These are phyloP conservation scores for Apogon hyalosoma DNA, from an alignment of 2,797 vertebrate species.

Conservation along the genomic window DNA sequence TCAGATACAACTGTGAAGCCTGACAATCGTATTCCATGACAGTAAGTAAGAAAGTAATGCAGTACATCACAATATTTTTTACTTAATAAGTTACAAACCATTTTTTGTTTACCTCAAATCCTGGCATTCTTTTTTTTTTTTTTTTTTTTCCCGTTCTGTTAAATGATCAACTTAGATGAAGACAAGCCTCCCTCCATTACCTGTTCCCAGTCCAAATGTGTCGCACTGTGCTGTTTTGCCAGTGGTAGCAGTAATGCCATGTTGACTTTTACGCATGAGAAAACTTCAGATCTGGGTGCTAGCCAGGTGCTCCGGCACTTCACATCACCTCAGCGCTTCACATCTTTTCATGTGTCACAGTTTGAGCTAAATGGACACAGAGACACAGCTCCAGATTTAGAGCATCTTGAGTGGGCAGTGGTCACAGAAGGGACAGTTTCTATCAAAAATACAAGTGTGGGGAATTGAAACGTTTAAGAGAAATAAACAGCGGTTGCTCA, in stretches of 20 bases:
- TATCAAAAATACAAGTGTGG: slow-evolving; percentile 12
- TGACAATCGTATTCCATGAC: neutral
- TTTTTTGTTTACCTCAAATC: neutral
- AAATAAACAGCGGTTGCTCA: neutral
- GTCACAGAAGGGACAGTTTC: neutral
- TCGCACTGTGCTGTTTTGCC: slow-evolving; percentile 45
- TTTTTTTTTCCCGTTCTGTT: neutral
- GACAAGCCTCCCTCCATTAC: slow-evolving; percentile 33
- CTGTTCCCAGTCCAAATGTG: slow-evolving; percentile 31
- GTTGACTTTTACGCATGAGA: slow-evolving; percentile 71
- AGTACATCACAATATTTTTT: no score
- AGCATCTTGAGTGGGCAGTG: slow-evolving; percentile 11
- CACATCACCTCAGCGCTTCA: slow-evolving; percentile 49
- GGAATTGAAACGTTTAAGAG: neutral
- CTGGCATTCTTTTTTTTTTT: neutral
- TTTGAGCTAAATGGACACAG: slow-evolving; percentile 25
- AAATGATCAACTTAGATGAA: slow-evolving; percentile 6
- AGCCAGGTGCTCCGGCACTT: slow-evolving; percentile 56
- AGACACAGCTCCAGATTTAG: neutral
- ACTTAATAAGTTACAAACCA: neutral
- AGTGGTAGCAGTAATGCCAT: slow-evolving; percentile 59
- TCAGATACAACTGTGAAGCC: neutral
- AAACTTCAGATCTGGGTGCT: slow-evolving; percentile 43
- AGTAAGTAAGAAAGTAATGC: no score
- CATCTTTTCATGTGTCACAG: slow-evolving; percentile 38